Conservation (phyloP, 2,888 invertebrate genomes). For the Machimus atricapillus region DNA sequence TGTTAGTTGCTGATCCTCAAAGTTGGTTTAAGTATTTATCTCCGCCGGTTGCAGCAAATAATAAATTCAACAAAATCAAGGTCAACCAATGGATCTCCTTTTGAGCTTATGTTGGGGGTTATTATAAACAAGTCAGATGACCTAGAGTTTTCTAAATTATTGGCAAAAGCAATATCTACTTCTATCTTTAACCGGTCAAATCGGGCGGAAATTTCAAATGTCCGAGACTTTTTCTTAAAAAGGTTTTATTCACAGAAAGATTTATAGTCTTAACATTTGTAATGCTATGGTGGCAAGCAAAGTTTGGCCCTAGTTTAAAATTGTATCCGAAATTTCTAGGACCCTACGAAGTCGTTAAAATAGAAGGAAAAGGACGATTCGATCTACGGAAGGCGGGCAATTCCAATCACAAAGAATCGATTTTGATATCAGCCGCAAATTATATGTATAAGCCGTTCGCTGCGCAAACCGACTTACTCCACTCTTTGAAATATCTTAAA, state of each 20-base stretch:
- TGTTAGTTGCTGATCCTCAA: slow-evolving; percentile 52
- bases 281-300: slow-evolving; percentile 35
- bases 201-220: too few relatives aligned
- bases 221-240: too few relatives aligned
- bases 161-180: not conserved
- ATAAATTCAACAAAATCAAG: not conserved
- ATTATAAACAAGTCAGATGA: not conserved
- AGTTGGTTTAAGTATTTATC: slow-evolving; percentile 2
- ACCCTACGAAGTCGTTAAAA: slow-evolving; percentile 39
- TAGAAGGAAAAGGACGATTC: slow-evolving; percentile 42
- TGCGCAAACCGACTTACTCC: too few relatives aligned
- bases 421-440: too few relatives aligned
- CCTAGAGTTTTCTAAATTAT: not conserved
- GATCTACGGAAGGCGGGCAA: slow-evolving; percentile 42
- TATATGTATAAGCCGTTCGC: too few relatives aligned
- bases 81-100: not conserved
- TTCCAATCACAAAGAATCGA: not conserved
- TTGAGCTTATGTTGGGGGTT: not conserved
- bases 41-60: not conserved
- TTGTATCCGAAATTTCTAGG: slow-evolving; percentile 42
- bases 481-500: too few relatives aligned
- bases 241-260: not conserved
- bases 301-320: slow-evolving; percentile 46
- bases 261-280: not conserved
- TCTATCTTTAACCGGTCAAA: too few relatives aligned